Conservation (phyloP, 2,888 invertebrate genomes). For the Monoplex corrugatus region DNA sequence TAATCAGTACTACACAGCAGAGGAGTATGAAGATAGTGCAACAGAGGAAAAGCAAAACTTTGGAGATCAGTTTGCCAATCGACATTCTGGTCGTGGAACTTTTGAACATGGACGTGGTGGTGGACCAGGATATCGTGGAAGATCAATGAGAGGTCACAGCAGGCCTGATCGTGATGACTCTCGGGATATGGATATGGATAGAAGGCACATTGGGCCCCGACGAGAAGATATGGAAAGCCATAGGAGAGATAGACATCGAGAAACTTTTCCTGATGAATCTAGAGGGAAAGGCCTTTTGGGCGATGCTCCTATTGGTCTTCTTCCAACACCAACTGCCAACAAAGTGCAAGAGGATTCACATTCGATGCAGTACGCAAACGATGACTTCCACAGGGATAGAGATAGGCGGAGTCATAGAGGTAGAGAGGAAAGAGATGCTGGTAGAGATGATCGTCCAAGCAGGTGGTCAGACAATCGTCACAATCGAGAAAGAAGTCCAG, state of each 20-base stretch:
- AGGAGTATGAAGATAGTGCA: not conserved
- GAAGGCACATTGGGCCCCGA: not conserved
- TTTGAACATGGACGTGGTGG: not conserved
- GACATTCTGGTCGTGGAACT: constrained; percentile 43
- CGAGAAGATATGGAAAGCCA: constrained; percentile 43
- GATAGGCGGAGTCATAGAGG: constrained; percentile 51
- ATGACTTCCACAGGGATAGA: constrained; percentile 47
- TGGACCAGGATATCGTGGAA: not conserved
- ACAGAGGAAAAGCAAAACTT: constrained; percentile 32
- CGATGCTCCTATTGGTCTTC: constrained; percentile 53
- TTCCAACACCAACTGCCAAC: not conserved
- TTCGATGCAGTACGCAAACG: constrained; percentile 8
- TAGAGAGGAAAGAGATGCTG: constrained; percentile 55
- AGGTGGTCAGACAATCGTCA: constrained; percentile 51
- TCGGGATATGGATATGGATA: constrained; percentile 38
- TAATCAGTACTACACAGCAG: constrained; percentile 60
- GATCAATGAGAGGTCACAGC: constrained; percentile 39
- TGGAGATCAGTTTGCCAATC: not conserved
- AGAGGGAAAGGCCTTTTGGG: constrained; percentile 53
- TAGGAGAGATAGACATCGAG: constrained; percentile 28
- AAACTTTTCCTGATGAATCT: constrained; percentile 36
- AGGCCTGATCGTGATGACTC: constrained; percentile 23
- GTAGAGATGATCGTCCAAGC: constrained; percentile 51
- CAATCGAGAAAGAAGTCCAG: constrained; percentile 46
- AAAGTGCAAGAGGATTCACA: not conserved